Percentiles rank a stretch among this genome's conserved stretches.
Conservation (phyloP, 1,140 invertebrate species). For the Hycleus cichorii region DNA sequence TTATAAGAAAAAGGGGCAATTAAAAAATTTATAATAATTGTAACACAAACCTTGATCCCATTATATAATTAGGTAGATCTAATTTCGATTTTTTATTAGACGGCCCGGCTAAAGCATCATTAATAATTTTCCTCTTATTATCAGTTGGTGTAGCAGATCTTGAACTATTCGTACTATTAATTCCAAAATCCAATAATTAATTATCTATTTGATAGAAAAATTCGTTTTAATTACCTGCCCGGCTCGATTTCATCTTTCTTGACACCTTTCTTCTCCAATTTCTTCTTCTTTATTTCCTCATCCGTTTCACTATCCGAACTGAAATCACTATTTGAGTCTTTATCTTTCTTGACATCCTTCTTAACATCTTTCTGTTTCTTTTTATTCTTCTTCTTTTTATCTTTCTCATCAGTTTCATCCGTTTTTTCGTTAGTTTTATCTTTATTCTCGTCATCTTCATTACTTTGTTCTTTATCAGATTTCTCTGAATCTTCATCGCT, state of each 20-base stretch:
- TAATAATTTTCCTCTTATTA: constrained; percentile 35
- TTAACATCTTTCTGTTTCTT: constrained; percentile 57
- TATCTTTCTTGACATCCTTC: constrained; percentile 42
- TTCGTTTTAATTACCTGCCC: constrained; percentile 14
- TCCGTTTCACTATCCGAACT: constrained; percentile 69
- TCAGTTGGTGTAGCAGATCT: constrained; percentile 56
- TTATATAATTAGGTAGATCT: constrained; percentile 44
- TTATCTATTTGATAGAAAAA: no score
- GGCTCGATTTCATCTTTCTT: constrained; percentile 41
- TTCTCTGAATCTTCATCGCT: constrained; percentile 72
- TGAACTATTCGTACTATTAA: constrained; percentile 48
- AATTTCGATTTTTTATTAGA: constrained; percentile 56
- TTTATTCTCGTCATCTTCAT: constrained; percentile 44
- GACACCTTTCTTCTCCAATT: constrained; percentile 42
- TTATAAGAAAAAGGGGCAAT: not conserved
- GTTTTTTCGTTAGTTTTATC: constrained; percentile 54
- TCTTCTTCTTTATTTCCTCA: constrained; percentile 47
- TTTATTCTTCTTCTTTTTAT: constrained; percentile 54
- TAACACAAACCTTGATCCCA: constrained; percentile 39
- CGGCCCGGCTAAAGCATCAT: constrained; percentile 31
- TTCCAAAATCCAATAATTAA: no score
- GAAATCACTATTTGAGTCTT: constrained; percentile 61
- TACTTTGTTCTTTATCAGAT: constrained; percentile 51
- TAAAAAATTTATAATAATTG: not conserved
- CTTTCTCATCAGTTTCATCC: constrained; percentile 49